Percentiles rank a stretch among this genome's conserved stretches.
These are phyloP conservation scores for Odocoileus virginianus DNA, from an alignment of 2,113 vertebrate species.

Conservation along the genomic window DNA sequence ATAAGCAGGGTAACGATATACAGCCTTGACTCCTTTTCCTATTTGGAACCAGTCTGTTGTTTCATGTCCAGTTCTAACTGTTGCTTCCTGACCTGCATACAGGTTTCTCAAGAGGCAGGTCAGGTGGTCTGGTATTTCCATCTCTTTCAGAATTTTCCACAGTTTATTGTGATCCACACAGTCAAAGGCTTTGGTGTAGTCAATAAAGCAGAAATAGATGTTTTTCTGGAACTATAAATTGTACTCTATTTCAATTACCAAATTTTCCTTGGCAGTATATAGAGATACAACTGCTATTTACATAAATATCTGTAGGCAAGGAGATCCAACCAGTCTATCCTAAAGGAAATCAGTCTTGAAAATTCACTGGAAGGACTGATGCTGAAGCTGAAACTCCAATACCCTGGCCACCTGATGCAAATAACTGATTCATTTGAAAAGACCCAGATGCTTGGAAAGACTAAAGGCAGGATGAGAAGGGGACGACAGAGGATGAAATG, in stretches of 20 bases:
- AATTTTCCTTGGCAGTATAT: not conserved
- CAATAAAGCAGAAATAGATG: too few relatives aligned
- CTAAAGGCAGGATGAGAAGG: not conserved
- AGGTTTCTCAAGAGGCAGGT: too few relatives aligned
- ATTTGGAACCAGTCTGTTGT: too few relatives aligned
- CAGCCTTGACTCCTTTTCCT: too few relatives aligned
- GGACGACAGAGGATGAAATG: not conserved
- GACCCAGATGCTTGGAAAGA: not conserved
- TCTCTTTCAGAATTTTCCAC: too few relatives aligned
- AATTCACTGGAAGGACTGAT: not conserved
- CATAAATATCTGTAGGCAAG: not conserved
- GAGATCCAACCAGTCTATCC: not conserved
- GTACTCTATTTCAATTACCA: not conserved
- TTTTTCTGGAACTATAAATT: not conserved
- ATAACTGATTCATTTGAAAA: not conserved
- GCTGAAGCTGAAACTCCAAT: not conserved
- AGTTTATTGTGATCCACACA: too few relatives aligned
- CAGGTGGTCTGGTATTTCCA: too few relatives aligned
- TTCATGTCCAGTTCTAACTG: too few relatives aligned
- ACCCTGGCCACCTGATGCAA: not conserved
- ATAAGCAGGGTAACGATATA: too few relatives aligned
- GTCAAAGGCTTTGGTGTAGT: too few relatives aligned
- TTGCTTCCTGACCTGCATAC: too few relatives aligned
- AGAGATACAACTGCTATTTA: not conserved
- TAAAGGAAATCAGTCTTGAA: not conserved